Conservation (phyloP, 2,888 invertebrate species). For the Drosophila mimica region DNA sequence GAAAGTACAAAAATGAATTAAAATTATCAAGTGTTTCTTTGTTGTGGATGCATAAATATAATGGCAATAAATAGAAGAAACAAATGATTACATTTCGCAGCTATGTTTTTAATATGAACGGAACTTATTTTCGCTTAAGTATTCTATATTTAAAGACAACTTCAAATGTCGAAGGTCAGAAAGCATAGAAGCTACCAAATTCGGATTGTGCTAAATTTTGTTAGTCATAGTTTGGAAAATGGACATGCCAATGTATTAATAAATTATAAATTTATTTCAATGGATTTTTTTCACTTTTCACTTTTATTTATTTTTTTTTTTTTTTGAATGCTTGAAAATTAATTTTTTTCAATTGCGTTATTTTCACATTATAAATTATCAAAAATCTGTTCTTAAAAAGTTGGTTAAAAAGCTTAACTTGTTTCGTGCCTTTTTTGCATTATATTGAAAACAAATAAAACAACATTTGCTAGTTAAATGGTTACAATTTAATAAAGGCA, state of each 20-base stretch:
- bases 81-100: not conserved
- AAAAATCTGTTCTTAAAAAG: too few species aligned
- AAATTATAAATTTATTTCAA: not conserved
- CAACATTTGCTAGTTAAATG: not conserved
- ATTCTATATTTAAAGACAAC: not conserved
- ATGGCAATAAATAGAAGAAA: not conserved
- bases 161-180: not conserved
- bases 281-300: rapidly evolving
- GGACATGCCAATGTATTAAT: not conserved
- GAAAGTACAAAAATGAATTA: not conserved
- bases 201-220: not conserved
- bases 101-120: not conserved
- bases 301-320: not conserved
- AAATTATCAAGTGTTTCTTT: not conserved
- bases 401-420: not conserved
- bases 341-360: not conserved
- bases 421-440: not conserved
- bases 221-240: not conserved
- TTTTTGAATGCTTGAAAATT: not conserved
- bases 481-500: too few species aligned
- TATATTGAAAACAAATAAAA: not conserved
- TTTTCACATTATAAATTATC: not conserved
- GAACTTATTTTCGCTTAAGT: not conserved
- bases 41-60: not conserved
- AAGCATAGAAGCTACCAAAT: not conserved